Base-by-base conservation (phyloP, 2,888 invertebrate genomes). In the Ochropleura plecta region DNA sequence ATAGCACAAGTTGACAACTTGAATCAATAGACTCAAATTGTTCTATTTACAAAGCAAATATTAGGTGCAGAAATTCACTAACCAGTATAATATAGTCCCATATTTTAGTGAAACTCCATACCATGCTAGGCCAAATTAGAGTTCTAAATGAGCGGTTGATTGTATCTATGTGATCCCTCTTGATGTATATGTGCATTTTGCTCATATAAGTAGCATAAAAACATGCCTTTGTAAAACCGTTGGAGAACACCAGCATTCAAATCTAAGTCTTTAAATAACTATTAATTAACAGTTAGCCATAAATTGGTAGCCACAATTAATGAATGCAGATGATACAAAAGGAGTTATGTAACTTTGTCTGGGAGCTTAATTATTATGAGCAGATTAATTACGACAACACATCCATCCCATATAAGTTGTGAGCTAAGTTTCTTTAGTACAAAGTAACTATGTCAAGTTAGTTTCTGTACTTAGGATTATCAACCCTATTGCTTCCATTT, bases 341-440 rank as follows among this genome's bases (percentile, higher is more conserved):
- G 81, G 90, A 92, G 89, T 89, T 86, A 82, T 85, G 80, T 85
- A 90, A 92, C 90, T 84, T 85, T 90, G 94, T 94, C 94, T 93
- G 93, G 90, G 67, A 71, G 78, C 87, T 92, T 92, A 93, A 93
- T 94, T 92, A 89, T 78, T 83, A 80, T 73, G 76, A 81, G 68
- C 66, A 78, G 72, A 83, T 78, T 81, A 82, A 84, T 83, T 78
- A 83, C 60, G 55, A 82, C 75, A 64, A 76, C 48, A 81, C 80
- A 69, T 71, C 62, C 70, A 72, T 71, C 51, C 73, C 49, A 73
- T 76, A 72, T 55, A 78, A 76, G 71, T 76, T 79, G 60, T 63
- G 65, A 78, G 62, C 77, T 40, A 81, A 69, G 76, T 70, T 70
- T 81, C 78, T 73, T 72, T 44, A 73, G 18, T 60, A 78, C 78